phyloP scores from a whole-genome alignment of 2,888 invertebrate genomes.

The Drosophila anomelani region DNA sequence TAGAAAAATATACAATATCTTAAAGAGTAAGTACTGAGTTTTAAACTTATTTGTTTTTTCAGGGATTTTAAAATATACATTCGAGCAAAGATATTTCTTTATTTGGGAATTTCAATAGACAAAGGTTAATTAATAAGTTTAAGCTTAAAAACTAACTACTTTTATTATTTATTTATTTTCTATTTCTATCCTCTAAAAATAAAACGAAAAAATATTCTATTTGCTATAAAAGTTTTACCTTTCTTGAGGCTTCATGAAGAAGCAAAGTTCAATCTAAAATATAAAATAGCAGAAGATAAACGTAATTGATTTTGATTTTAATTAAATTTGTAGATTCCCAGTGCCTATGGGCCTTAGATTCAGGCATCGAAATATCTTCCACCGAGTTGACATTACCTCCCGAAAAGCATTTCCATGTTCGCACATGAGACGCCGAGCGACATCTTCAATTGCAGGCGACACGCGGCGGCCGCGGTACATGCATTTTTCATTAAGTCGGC shows the following conservation, averaged over 20 bases:
- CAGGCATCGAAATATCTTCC: background rate
- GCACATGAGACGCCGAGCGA: constrained; percentile 2
- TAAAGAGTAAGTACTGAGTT: no score
- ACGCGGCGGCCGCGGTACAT: constrained; percentile 20
- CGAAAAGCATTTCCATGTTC: constrained; percentile 34
- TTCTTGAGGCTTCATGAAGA: background rate
- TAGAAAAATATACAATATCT: no score
- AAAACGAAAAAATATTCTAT: no score
- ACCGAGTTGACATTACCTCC: background rate
- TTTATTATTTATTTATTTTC: no score
- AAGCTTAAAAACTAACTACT: no score
- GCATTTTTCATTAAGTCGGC: constrained; percentile 44
- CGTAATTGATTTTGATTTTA: constrained; percentile 54
- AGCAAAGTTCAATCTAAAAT: background rate
- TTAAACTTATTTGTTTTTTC: no score
- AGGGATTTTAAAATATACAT: no score
- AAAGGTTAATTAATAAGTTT: no score
- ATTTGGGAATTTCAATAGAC: no score
- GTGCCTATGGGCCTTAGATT: background rate
- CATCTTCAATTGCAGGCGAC: constrained; percentile 18
- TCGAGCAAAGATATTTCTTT: no score
- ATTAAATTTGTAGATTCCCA: constrained; percentile 42
- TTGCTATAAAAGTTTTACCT: fast-evolving
- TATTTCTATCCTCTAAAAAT: no score
- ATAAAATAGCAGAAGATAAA: background rate